Conservation (phyloP, 2,888 invertebrate species). For the Lamellibrachia satsuma region DNA sequence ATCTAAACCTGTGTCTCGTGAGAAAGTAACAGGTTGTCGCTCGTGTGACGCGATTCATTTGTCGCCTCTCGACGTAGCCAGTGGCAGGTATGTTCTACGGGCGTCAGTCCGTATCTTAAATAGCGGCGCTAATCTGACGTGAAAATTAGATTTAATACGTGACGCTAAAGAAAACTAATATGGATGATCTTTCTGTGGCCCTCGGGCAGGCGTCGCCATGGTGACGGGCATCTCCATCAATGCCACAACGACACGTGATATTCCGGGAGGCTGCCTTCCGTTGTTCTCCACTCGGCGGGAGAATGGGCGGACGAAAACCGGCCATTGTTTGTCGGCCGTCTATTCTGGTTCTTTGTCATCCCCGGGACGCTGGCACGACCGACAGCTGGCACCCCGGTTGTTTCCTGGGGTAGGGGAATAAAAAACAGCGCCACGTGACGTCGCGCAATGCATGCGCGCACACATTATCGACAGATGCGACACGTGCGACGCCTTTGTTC, state of each 20-base stretch:
- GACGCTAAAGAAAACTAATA: background rate
- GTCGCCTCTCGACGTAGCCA: background rate
- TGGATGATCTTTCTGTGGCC: background rate
- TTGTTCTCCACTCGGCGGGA: background rate
- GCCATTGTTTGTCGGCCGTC: constrained; percentile 1
- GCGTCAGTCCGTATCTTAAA: background rate
- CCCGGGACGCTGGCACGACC: background rate
- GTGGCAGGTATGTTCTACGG: background rate
- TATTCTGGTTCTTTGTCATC: background rate
- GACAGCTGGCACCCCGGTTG: background rate
- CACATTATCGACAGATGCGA: constrained; percentile 17
- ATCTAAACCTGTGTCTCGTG: background rate
- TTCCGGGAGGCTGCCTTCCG: background rate
- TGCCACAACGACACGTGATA: background rate
- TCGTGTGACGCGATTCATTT: background rate
- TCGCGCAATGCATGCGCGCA: background rate
- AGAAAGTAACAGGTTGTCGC: background rate
- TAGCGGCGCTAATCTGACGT: background rate
- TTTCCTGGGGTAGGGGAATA: background rate
- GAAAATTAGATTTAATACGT: background rate
- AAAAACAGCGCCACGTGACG: background rate
- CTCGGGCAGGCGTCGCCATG: background rate
- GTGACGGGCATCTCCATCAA: background rate
- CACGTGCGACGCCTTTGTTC: background rate
- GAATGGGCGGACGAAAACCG: background rate